phyloP scores from a whole-genome alignment of 2,888 invertebrate species.

The Caenorhabditis sp. region DNA sequence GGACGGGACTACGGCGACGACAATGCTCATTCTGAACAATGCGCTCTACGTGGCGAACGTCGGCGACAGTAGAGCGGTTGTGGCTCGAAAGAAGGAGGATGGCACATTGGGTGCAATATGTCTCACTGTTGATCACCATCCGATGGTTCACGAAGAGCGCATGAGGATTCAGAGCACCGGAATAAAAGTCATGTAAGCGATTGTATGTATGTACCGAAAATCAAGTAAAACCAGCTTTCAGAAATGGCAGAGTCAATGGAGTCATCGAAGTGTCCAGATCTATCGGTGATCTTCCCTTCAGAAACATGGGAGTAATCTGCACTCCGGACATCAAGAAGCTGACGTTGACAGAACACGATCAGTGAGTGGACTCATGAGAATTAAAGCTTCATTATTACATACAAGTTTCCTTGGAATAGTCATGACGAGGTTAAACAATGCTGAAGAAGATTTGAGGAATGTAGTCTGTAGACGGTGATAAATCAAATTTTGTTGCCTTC shows the following conservation, averaged over 20 bases:
- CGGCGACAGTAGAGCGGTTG: constrained; percentile 85
- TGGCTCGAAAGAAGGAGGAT: constrained; percentile 62
- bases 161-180: constrained; percentile 85
- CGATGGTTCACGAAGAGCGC: constrained; percentile 85
- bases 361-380: constrained; percentile 81
- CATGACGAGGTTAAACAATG: constrained; percentile 45
- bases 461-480: neutral
- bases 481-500: constrained; percentile 69
- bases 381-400: constrained; percentile 21
- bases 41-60: constrained; percentile 85
- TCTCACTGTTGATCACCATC: constrained; percentile 85
- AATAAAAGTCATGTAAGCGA: constrained; percentile 84
- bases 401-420: constrained; percentile 36
- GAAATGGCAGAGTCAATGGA: constrained; percentile 84
- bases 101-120: constrained; percentile 81
- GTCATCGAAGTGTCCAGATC: constrained; percentile 85
- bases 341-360: constrained; percentile 84
- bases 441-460: neutral
- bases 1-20: constrained; percentile 85
- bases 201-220: neutral
- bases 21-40: constrained; percentile 85
- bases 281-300: constrained; percentile 85
- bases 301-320: constrained; percentile 85
- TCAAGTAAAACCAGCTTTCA: constrained; percentile 43
- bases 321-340: constrained; percentile 85